Evolutionary conservation across 2,888 invertebrate genomes (phyloP).

Genomic region (Pristionchus mayeri): DNA sequence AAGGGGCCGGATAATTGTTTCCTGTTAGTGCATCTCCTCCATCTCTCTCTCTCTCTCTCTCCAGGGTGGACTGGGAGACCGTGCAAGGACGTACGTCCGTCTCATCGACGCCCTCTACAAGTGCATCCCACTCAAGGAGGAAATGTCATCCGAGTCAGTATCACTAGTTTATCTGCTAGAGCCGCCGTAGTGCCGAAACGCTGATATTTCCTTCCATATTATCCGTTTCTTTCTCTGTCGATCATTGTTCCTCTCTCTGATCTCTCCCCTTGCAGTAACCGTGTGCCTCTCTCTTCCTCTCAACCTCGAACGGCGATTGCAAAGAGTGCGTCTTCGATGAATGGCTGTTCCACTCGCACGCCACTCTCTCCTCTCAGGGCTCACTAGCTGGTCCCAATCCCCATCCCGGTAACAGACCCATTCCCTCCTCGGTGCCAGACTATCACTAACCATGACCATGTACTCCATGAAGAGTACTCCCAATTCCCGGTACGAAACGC

Average conservation of each 20-base stretch:
- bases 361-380: constrained; percentile 1
- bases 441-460: background rate
- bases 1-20: too few species aligned
- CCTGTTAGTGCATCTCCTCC: too few species aligned
- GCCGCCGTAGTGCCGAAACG: background rate
- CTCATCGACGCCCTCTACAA: constrained; percentile 62
- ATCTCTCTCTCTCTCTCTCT: too few species aligned
- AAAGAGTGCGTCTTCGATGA: background rate
- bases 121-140: constrained; percentile 24
- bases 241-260: too few species aligned
- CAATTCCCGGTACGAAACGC: background rate
- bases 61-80: constrained; percentile 67
- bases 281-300: background rate
- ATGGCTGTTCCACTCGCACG: constrained; percentile 1
- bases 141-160: constrained; percentile 16
- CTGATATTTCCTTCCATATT: too few species aligned
- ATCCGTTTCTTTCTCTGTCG: too few species aligned
- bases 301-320: background rate
- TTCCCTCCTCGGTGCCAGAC: background rate
- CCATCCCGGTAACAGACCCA: background rate
- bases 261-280: background rate
- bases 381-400: background rate
- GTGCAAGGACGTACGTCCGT: constrained; percentile 66
- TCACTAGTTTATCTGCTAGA: background rate
- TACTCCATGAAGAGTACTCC: constrained; percentile 14